Base-by-base conservation (phyloP, 2,113 vertebrate species). In the Lates calcarifer region DNA sequence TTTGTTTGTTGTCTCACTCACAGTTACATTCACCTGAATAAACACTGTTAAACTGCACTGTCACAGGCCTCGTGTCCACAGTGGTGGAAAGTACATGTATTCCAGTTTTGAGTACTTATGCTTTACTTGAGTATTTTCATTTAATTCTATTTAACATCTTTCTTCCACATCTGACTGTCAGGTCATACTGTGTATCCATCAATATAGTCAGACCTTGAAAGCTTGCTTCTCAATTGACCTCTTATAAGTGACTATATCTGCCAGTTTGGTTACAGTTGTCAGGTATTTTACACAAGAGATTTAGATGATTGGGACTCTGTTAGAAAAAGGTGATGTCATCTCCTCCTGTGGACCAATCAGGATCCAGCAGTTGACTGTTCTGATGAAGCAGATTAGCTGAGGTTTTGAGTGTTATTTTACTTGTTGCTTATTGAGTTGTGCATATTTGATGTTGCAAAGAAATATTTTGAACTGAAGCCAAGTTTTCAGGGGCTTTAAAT, bases 401-500 rank as follows among this genome's bases (percentile, higher is more conserved):
- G 15, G 12, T 41, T 41, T 17, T n/a, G 10, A 74, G 9, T 7
- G 29, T 14, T 28, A 13, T 2, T 37, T 24, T 1, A 66, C 61
- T 64, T 31, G 43, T 67, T 66, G 18, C 20, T 35, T 62, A n/a
- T 58, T 35, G 11, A 35, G 29, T 47, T 1, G 10, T 49, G 53
- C 20, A n/a, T 57, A 45, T 70, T 24, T 31, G 13, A 51, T 61
- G 33, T n/a, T 61, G 24, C 17, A n/a, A 51, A 37, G 3, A 77
- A 11, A 15, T 28, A 24, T 28, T 39, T 60, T 28, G 13, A 60
- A 29, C 29, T 18, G 0, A 51, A 41, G 43, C 43, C 12, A 61
- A 17, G 33, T 6, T 47, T 43, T 55, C 35, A 51, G 31, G 1
- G 10, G 41, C 31, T 70, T 74, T 61, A 63, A 78, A 77, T 15